A percentile compares a stretch with the other conserved stretches of the same genome.
Evolutionary conservation across 2,888 invertebrate species (phyloP).

Genomic region (Leptarthrus brevirostris): DNA sequence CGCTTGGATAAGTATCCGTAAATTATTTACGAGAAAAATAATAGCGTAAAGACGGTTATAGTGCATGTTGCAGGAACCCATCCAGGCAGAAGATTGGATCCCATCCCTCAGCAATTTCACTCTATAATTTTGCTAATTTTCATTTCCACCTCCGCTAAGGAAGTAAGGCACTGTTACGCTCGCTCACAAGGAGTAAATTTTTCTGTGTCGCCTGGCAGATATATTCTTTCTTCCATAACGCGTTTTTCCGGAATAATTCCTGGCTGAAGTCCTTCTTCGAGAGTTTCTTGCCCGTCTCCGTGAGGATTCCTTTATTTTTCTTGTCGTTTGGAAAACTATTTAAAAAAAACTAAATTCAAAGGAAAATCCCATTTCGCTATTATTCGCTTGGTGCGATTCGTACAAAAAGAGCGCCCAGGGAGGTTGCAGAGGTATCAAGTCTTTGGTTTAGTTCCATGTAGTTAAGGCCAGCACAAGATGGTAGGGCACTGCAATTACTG

Average conservation of each 20-base stretch:
- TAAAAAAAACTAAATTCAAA: neutral
- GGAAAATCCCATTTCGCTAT: neutral
- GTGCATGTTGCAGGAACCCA: too few species aligned
- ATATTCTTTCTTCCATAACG: neutral
- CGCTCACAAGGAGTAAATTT: too few species aligned
- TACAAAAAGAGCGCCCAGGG: neutral
- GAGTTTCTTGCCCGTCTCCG: neutral
- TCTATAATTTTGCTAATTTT: neutral
- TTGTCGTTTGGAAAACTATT: neutral
- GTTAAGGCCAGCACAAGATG: neutral
- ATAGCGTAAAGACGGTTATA: too few species aligned
- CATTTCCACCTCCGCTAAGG: too few species aligned
- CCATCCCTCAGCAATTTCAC: neutral
- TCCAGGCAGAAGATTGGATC: neutral
- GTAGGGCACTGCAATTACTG: neutral
- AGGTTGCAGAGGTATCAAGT: neutral
- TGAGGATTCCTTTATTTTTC: neutral
- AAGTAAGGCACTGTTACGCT: too few species aligned
- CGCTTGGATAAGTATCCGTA: neutral
- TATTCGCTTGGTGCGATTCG: too few species aligned
- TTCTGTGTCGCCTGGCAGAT: neutral
- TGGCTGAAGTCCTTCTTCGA: neutral
- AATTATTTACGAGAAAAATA: constrained; percentile 4
- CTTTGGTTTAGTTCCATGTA: neutral
- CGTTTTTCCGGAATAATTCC: neutral